These are phyloP conservation scores for Dolichopus griseipennis DNA, from an alignment of 2,888 invertebrate genomes.

Conservation along the genomic window DNA sequence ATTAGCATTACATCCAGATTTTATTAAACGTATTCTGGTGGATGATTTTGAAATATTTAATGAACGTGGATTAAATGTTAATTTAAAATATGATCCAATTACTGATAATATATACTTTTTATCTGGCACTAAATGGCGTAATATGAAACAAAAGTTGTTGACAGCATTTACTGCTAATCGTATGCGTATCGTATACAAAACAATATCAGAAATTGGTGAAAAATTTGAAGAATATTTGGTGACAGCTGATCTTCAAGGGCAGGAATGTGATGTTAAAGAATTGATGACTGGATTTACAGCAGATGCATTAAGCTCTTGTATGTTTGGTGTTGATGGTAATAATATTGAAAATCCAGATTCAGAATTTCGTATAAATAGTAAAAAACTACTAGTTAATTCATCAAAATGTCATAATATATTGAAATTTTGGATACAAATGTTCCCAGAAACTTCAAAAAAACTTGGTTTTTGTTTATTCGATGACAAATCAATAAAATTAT, in stretches of 20 bases:
- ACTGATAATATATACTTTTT: conserved; percentile 19
- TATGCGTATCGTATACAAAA: conserved; percentile 21
- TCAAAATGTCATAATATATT: conserved; percentile 10
- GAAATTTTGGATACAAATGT: conserved; percentile 8
- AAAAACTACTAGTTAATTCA: conserved; percentile 11
- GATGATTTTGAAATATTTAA: conserved; percentile 19
- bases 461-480: conserved; percentile 12
- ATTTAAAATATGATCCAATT: conserved; percentile 19
- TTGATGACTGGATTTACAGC: conserved; percentile 19
- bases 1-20: conserved; percentile 15
- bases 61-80: conserved; percentile 19
- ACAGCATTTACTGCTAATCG: conserved; percentile 22
- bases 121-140: conserved; percentile 19
- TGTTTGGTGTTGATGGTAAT: conserved; percentile 37
- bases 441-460: not conserved
- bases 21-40: conserved; percentile 16
- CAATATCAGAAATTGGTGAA: conserved; percentile 8
- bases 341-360: conserved; percentile 30
- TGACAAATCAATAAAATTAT: conserved; percentile 12
- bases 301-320: conserved; percentile 28
- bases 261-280: conserved; percentile 18
- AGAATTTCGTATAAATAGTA: conserved; percentile 25
- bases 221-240: conserved; percentile 11
- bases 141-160: conserved; percentile 16
- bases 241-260: conserved; percentile 8